Percentiles rank a stretch among this genome's conserved stretches.
phyloP scores from a whole-genome alignment of 2,888 invertebrate genomes.

The Microctonus hyperodae region DNA sequence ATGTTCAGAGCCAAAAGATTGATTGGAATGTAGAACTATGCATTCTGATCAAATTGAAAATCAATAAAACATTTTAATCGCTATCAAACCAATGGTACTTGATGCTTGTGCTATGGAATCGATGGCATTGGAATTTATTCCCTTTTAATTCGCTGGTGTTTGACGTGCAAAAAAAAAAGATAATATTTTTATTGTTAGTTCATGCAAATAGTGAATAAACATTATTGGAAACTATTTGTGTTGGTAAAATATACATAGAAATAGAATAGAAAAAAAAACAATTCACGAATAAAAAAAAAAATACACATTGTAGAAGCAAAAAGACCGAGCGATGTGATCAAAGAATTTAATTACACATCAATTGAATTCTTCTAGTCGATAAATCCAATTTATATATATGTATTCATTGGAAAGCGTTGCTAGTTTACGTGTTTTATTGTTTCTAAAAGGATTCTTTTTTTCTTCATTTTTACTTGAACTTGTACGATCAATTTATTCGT shows the following conservation, averaged over 20 bases:
- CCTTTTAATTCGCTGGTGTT: neutral
- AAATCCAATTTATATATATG: neutral
- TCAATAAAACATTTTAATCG: neutral
- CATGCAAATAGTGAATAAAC: slow-evolving; percentile 21
- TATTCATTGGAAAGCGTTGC: neutral
- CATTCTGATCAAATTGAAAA: neutral
- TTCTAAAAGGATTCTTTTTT: neutral
- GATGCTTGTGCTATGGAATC: neutral
- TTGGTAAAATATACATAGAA: neutral
- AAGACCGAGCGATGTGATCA: neutral
- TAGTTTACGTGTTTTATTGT: neutral
- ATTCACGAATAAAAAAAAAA: neutral
- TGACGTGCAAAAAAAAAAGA: neutral
- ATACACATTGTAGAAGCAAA: neutral
- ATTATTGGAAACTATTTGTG: neutral
- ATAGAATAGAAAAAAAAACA: neutral
- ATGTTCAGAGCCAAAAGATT: neutral
- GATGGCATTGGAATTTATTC: neutral
- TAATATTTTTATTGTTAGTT: slow-evolving; percentile 17
- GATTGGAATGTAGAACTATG: neutral
- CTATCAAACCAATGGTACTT: neutral
- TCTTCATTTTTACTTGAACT: neutral
- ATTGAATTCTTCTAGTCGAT: neutral
- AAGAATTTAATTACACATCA: slow-evolving; percentile 14
- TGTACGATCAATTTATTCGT: neutral